Evolutionary conservation across 2,888 invertebrate species (phyloP), one percentile per base, ranked within the genome.

Genomic region (Ophion ellenae): DNA sequence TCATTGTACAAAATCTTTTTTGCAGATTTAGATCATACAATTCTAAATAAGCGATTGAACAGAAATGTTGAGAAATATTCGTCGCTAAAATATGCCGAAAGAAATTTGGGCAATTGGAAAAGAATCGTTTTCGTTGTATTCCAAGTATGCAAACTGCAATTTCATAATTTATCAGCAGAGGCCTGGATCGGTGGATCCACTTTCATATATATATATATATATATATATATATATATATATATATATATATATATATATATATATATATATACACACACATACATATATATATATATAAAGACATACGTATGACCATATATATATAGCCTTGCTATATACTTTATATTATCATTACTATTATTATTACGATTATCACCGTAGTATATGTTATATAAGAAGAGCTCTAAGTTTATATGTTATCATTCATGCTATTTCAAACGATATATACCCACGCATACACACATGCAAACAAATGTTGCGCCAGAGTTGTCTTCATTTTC

Each of bases 321-420:
- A 64, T 77, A 79, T 78, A 83, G 79, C 83, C 63, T 71, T 64
- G 69, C 64, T 75, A 75, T 88, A 85, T 87, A 78, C 87, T 87
- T 85, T 64, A 79, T 81, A 81, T 67, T 64, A 83, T 87, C 78
- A 71, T 79, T 36, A 71, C 45, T 32, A 74, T 79, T 53, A 77
- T 61, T 67, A 78, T 69, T 57, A 67, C 66, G 81, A 86, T 86
- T 81, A 87, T 81, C 70, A 73, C 70, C 64, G 81, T 75, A 78
- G 80, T 71, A 77, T 85, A 78, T 53, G 67, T 83, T 83, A 64
- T 40, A 59, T 69, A 84, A 53, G 67, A 78, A 82, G 73, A 78
- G 69, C 76, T 73, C 64, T 71, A 74, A 81, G 74, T 82, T 74
- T 76, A 76, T 64, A 86, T 83, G 47, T 14, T 76, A 66, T 83